Conservation (phyloP, 2,113 vertebrate genomes). For the Solea senegalensis region DNA sequence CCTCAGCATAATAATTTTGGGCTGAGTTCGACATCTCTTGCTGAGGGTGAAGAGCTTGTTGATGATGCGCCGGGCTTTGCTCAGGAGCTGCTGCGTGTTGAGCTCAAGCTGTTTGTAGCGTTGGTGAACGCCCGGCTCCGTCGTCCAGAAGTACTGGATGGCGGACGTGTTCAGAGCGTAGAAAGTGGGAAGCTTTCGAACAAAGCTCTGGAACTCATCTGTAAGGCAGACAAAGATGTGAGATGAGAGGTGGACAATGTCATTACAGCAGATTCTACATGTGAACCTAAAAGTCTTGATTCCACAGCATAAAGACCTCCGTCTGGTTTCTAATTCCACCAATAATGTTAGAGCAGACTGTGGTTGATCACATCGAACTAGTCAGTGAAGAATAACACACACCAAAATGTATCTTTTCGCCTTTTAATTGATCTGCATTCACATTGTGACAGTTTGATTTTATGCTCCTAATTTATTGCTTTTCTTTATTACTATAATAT, state of each 20-base stretch:
- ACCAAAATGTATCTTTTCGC: too few relatives aligned
- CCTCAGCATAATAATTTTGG: constrained; percentile 78
- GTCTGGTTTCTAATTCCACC: too few relatives aligned
- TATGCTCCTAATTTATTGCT: too few relatives aligned
- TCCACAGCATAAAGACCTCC: too few relatives aligned
- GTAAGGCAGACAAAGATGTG: constrained; percentile 42
- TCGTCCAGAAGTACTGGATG: constrained; percentile 84
- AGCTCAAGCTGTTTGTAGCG: constrained; percentile 84
- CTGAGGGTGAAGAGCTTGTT: constrained; percentile 84
- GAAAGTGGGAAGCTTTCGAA: constrained; percentile 81
- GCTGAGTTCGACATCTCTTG: constrained; percentile 83
- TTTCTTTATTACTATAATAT: too few relatives aligned
- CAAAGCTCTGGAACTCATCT: constrained; percentile 86
- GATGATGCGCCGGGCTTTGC: constrained; percentile 80
- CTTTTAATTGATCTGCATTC: too few relatives aligned
- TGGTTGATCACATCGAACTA: too few relatives aligned
- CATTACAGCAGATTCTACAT: neutral
- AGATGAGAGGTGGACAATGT: neutral
- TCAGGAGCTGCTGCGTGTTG: constrained; percentile 75
- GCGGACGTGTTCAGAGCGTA: constrained; percentile 83
- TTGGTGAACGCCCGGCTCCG: constrained; percentile 76
- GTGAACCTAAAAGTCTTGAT: too few relatives aligned
- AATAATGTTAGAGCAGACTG: too few relatives aligned
- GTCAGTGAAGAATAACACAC: too few relatives aligned
- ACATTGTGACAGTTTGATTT: too few relatives aligned